Base-by-base conservation (phyloP, 2,797 vertebrate species). In the Sebastes melanostomus region DNA sequence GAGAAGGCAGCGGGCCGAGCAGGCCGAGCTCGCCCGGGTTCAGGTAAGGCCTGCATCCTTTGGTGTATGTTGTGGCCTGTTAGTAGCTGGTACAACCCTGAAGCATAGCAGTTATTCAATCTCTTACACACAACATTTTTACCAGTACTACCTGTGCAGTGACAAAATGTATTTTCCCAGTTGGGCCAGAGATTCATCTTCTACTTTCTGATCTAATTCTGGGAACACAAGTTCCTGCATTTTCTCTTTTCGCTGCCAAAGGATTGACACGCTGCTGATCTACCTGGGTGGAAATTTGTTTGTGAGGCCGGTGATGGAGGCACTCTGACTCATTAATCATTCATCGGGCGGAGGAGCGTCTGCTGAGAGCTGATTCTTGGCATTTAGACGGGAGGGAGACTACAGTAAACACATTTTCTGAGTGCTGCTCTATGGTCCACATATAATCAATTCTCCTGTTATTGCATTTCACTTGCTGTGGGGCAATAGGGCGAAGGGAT, bases 361-460 rank as follows among this genome's bases (percentile, higher is more conserved):
- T 83, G 80, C 83, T 68, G 81, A 88, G 87, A 86, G 73, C 75
- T 20, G 82, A 77, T 88, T 93, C 92, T 89, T 91, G 86, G 90
- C 92, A 91, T 94, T 93, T 88, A 86, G 83, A 86, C 36, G 81
- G 62, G 73, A 78, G 89, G 89, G 77, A 89, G 87, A 88, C 86
- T 86, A 87, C 79, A 91, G 91, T 93, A 95, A 94, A 94, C 92
- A 92, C 88, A 93, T 94, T 86, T 89, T 90, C 73, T 83, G 86
- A 90, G 81, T 85, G 90, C 85, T 88, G 84, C 87, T 89, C 87
- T 83, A 84, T 78, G 84, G 89, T 91, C 88, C 88, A 88, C 91
- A 86, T 90, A 92, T 91, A 93, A 94, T 94, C 93, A 91, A 92
- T 94, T 91, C 91, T 79, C 82, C 86, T 88, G 87, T 93, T 94